A percentile compares a stretch with the other conserved stretches of the same genome.
These are phyloP conservation scores for Galaxea fascicularis DNA, from an alignment of 92 coral and sea anemone genomes.

Conservation along the genomic window DNA sequence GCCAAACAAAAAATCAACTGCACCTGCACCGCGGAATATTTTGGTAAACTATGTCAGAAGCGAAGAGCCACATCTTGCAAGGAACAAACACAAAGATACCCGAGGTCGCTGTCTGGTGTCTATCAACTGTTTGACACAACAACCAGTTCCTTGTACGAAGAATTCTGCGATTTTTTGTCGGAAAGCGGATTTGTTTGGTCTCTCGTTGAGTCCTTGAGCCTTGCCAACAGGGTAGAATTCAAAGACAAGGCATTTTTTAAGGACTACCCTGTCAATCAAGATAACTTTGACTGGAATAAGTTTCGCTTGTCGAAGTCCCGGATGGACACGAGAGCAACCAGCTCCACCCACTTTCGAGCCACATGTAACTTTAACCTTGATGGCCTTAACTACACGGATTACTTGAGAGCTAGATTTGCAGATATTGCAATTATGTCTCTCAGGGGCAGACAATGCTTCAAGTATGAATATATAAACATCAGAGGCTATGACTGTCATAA, in stretches of 20 bases:
- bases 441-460: slow-evolving; percentile 1
- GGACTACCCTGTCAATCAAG: slow-evolving; percentile 33
- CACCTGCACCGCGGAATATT: slow-evolving; percentile 21
- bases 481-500: slow-evolving; percentile 39
- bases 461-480: slow-evolving; percentile 47
- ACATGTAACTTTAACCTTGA: slow-evolving; percentile 59
- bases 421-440: slow-evolving; percentile 35
- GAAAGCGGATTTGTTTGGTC: slow-evolving; percentile 62
- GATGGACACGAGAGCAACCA: slow-evolving; percentile 30
- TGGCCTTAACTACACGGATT: slow-evolving; percentile 58
- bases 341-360: slow-evolving; percentile 54
- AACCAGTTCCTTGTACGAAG: not conserved
- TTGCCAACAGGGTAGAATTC: slow-evolving; percentile 19
- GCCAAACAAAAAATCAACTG: slow-evolving; percentile 42
- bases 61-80: not conserved
- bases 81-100: not conserved
- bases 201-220: slow-evolving; percentile 60
- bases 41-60: slow-evolving; percentile 33
- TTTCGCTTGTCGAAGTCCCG: slow-evolving; percentile 44
- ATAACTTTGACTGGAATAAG: slow-evolving; percentile 39
- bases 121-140: slow-evolving; percentile 32
- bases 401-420: slow-evolving; percentile 29
- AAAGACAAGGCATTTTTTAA: slow-evolving; percentile 8
- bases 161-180: slow-evolving; percentile 51
- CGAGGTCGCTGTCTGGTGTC: not conserved